These are phyloP conservation scores for Adelosebastes latens DNA, from an alignment of 2,797 vertebrate species.

Conservation along the genomic window DNA sequence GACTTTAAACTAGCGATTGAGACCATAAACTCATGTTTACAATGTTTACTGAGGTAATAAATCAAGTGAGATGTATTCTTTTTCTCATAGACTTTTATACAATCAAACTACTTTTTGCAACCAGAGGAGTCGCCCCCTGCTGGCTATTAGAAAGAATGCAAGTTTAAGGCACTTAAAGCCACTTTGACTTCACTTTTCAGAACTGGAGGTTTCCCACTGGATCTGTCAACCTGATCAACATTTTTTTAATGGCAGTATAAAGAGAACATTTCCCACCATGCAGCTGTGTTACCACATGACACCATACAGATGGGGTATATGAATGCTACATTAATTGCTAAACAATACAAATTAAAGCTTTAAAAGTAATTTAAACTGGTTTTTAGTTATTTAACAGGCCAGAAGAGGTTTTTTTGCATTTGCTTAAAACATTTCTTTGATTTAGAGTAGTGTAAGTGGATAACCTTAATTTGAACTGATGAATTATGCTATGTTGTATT, in stretches of 20 bases:
- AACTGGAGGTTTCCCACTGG: no score
- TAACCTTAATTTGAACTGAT: conserved; percentile 1
- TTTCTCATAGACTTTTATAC: no score
- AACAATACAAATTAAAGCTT: not conserved
- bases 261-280: not conserved
- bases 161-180: no score
- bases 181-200: no score
- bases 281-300: not conserved
- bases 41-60: no score
- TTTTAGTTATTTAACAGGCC: not conserved
- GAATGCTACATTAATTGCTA: not conserved
- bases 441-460: not conserved
- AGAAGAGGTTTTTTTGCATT: not conserved
- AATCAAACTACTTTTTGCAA: no score
- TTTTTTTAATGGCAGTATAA: not conserved
- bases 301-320: not conserved
- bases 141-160: no score
- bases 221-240: not conserved
- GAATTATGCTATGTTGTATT: not conserved
- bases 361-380: not conserved
- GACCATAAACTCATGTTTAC: no score
- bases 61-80: no score
- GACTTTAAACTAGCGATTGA: no score
- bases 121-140: no score
- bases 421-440: not conserved